Base-by-base conservation (phyloP, 2,888 invertebrate species). In the Protonemura montana region DNA sequence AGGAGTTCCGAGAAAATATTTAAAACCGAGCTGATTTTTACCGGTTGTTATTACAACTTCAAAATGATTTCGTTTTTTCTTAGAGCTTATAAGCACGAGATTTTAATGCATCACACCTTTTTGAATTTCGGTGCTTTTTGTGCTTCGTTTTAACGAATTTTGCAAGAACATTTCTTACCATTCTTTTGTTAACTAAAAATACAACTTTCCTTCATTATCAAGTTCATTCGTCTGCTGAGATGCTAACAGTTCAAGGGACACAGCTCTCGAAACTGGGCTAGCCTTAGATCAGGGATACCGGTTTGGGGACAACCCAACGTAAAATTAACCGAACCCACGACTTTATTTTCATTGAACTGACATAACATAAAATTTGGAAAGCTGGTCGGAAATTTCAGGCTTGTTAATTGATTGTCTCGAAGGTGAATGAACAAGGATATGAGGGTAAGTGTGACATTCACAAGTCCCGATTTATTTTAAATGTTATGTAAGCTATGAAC, bases 231-330 rank as follows among this genome's bases (percentile, higher is more conserved):
- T 21, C 59, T 21, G 21, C 16, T 16, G 21, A 59, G 6, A 59
- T 59, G 13, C 16, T 10, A 59, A 59, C 21, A 59, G 59, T 59
- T 59, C 59, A 59, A 59, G 59, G 59, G 59, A 59, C 21, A 59
- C 59, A 16, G 59, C 59, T 59, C 59, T 59, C 59, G 59, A 59
- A 59, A 59, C 59, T 59, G 59, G 59, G 59, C 59, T 59, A 59
- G 1, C 59, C 13, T 3, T 59, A 59, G 59, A 59, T 2, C 6
- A 21, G 59, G 59, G 7, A 59, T 59, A 59, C 59, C 59, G 59
- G 59, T 59, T 59, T 59, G 7, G 59, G 59, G 59, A 59, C 59
- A 59, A 59, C 1, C 59, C 59, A 59, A 2, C 59, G 21, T 59
- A 10, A 21, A 59, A 59, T 21, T 35, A 13, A 21, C 59, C 59